A percentile compares a stretch with the other conserved stretches of the same genome.
Conservation (phyloP, 2,797 vertebrate species). For the Typhlichthys eigenmanni region DNA sequence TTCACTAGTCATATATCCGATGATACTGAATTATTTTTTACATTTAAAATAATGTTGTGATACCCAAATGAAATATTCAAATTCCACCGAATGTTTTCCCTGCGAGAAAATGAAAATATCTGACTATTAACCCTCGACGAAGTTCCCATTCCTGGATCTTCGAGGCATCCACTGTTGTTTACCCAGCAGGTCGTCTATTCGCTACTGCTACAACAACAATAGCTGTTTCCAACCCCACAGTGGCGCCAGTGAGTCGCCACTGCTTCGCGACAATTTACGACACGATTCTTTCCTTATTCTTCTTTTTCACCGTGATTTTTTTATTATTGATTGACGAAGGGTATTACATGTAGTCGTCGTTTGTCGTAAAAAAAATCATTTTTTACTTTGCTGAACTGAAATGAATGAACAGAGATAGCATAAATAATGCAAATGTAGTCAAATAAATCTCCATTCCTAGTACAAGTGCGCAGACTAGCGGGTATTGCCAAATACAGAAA, state of each 20-base stretch:
- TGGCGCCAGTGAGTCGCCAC: slow-evolving; percentile 23
- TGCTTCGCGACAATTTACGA: slow-evolving; percentile 64
- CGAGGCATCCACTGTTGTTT: slow-evolving; percentile 78
- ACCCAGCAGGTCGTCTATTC: slow-evolving; percentile 69
- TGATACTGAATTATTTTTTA: slow-evolving; percentile 46
- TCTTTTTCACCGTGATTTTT: neutral
- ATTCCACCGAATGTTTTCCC: slow-evolving; percentile 11
- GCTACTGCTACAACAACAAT: slow-evolving; percentile 34
- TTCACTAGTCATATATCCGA: slow-evolving; percentile 54
- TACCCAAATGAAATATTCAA: neutral
- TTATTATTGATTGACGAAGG: neutral
- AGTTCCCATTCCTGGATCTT: slow-evolving; percentile 80
- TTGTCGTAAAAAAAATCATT: too few relatives aligned
- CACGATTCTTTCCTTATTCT: slow-evolving; percentile 11
- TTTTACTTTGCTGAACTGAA: too few relatives aligned
- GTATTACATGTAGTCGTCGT: too few relatives aligned
- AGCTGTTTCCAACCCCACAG: slow-evolving; percentile 18
- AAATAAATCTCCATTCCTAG: neutral
- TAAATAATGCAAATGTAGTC: too few relatives aligned
- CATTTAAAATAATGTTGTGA: neutral
- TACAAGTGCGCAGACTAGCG: slow-evolving; percentile 48
- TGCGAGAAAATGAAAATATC: slow-evolving; percentile 45
- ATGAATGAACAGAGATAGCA: too few relatives aligned
- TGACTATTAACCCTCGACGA: slow-evolving; percentile 71
- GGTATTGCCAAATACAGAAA: neutral